Evolutionary conservation across 2,888 invertebrate species (phyloP).

Genomic region (Lasius fuliginosus): DNA sequence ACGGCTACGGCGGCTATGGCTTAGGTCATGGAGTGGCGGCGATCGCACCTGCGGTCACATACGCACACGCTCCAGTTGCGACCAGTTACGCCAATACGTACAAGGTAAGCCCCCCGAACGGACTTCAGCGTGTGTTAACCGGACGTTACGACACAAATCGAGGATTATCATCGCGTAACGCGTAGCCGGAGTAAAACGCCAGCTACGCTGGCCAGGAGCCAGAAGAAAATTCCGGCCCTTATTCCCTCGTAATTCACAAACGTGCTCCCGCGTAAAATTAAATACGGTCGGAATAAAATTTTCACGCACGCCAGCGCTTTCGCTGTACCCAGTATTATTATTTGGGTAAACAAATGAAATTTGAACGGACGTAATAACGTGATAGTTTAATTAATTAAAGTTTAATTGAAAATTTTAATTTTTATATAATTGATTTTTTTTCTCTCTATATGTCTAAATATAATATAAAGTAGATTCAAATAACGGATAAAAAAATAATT

Average conservation of each 20-base stretch:
- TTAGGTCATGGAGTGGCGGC: constrained; percentile 70
- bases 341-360: background rate
- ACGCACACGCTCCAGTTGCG: constrained; percentile 77
- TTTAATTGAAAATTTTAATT: constrained; percentile 6
- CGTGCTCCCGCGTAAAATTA: constrained; percentile 30
- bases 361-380: background rate
- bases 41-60: constrained; percentile 72
- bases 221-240: background rate
- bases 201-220: background rate
- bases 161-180: constrained; percentile 38
- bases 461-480: background rate
- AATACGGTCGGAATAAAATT: constrained; percentile 29
- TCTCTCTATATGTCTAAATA: too few species aligned
- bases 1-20: constrained; percentile 73
- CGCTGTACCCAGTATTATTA: background rate
- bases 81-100: constrained; percentile 82
- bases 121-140: background rate
- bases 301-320: background rate
- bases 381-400: background rate
- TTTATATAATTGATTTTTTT: background rate
- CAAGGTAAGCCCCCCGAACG: constrained; percentile 76
- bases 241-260: constrained; percentile 6
- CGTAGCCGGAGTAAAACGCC: background rate
- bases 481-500: constrained; percentile 5
- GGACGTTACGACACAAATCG: constrained; percentile 18